A percentile compares a stretch with the other conserved stretches of the same genome.
phyloP scores from a whole-genome alignment of 2,888 invertebrate species.

The Chrysolina haemoptera region DNA sequence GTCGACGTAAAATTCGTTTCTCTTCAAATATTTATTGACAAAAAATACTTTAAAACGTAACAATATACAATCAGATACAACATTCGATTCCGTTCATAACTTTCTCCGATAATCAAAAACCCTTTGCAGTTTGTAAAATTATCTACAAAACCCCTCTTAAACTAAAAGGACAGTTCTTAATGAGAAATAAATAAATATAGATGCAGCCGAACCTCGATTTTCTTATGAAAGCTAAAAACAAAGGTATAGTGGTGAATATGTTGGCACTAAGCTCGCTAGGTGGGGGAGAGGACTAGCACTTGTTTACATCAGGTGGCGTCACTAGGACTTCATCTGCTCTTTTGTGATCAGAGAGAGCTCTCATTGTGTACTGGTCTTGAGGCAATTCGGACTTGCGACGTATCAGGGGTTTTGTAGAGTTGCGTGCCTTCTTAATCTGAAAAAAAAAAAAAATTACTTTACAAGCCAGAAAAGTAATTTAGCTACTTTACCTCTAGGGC shows the following conservation, averaged over 20 bases:
- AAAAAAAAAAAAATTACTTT: slow-evolving; percentile 22
- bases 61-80: slow-evolving; percentile 27
- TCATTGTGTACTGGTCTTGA: slow-evolving; percentile 92
- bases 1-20: slow-evolving; percentile 8
- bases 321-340: slow-evolving; percentile 92
- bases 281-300: slow-evolving; percentile 79
- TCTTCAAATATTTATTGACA: slow-evolving; percentile 23
- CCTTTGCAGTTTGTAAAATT: slow-evolving; percentile 28
- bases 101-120: slow-evolving; percentile 25
- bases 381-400: slow-evolving; percentile 97
- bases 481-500: slow-evolving; percentile 79
- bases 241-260: slow-evolving; percentile 39
- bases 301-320: slow-evolving; percentile 89
- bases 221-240: slow-evolving; percentile 24
- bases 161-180: slow-evolving; percentile 23
- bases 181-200: slow-evolving; percentile 31
- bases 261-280: slow-evolving; percentile 67
- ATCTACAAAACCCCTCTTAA: slow-evolving; percentile 24
- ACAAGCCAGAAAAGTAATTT: slow-evolving; percentile 5
- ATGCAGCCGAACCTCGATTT: slow-evolving; percentile 27
- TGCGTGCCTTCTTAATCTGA: slow-evolving; percentile 77
- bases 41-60: slow-evolving; percentile 29
- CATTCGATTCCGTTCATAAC: slow-evolving; percentile 2
- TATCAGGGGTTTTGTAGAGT: slow-evolving; percentile 89
- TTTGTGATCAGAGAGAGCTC: slow-evolving; percentile 93